Evolutionary conservation across 1,140 invertebrate genomes (phyloP).

Genomic region (Caligus rogercresseyi): DNA sequence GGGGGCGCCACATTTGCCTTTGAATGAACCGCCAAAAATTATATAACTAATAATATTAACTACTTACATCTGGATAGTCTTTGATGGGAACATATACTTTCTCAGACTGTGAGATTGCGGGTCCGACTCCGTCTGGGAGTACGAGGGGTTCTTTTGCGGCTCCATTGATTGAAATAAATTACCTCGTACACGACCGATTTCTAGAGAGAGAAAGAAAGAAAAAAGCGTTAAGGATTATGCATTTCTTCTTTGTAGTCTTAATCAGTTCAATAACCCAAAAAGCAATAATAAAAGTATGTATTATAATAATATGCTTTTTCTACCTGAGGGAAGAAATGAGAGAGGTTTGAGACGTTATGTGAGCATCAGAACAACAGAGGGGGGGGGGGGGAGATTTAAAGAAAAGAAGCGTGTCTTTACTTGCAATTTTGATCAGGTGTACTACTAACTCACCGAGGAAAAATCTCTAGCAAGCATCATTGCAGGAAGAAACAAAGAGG

Average conservation of each 20-base stretch:
- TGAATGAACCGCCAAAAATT: too few relatives aligned
- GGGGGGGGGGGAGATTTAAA: too few relatives aligned
- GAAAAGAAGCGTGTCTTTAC: too few relatives aligned
- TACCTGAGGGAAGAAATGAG: background rate
- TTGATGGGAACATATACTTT: conserved; percentile 99
- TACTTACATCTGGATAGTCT: conserved; percentile 99
- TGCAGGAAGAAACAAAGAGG: too few relatives aligned
- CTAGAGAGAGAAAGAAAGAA: conserved; percentile 48
- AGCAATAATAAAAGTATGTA: background rate
- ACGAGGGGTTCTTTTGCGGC: conserved; percentile 78
- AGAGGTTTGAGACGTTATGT: too few relatives aligned
- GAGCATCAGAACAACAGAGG: too few relatives aligned
- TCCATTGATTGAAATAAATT: conserved; percentile 96
- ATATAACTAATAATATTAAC: conserved; percentile 27
- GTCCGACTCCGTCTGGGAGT: conserved; percentile 79
- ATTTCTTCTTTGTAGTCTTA: background rate
- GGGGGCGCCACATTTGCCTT: too few relatives aligned
- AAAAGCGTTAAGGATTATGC: background rate
- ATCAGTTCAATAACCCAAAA: background rate
- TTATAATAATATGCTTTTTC: background rate
- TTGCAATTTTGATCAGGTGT: too few relatives aligned
- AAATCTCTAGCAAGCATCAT: too few relatives aligned
- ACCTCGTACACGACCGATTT: conserved; percentile 92
- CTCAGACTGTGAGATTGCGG: conserved; percentile 78
- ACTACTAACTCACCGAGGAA: too few relatives aligned